Conservation (phyloP, 2,113 vertebrate genomes). For the Dromaius novaehollandiae region DNA sequence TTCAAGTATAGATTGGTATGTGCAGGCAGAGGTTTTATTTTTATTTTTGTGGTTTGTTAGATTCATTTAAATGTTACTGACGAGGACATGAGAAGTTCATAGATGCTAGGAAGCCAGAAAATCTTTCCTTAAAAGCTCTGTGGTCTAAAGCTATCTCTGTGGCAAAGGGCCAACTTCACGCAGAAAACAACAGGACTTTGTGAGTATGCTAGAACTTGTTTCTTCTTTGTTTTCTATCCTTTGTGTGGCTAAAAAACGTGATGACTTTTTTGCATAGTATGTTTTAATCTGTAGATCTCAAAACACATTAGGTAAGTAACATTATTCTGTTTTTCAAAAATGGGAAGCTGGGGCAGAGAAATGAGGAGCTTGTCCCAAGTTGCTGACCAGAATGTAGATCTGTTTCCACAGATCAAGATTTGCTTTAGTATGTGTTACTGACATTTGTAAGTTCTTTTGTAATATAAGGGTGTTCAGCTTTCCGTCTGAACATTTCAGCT, state of each 20-base stretch:
- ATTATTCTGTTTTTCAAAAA: background rate
- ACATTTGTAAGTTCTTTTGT: background rate
- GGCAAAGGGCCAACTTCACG: background rate
- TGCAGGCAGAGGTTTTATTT: too few species aligned
- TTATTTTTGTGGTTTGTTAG: background rate
- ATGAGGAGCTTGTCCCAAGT: background rate
- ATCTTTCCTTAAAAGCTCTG: background rate
- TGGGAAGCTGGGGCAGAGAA: background rate
- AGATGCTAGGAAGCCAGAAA: background rate
- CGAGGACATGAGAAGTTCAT: background rate
- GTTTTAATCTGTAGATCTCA: background rate
- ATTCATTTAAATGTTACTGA: background rate
- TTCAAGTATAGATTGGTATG: background rate
- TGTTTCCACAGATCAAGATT: background rate
- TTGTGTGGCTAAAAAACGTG: background rate
- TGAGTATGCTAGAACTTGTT: background rate
- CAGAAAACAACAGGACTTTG: background rate
- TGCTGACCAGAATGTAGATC: background rate
- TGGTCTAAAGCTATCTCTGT: background rate
- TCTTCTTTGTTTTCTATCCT: background rate
- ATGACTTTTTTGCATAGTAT: background rate
- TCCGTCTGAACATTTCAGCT: background rate
- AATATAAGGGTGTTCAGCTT: background rate
- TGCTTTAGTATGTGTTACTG: too few species aligned
- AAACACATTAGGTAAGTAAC: background rate